Evolutionary conservation across 2,888 invertebrate species (phyloP).

Genomic region (Acrobasis repandana): DNA sequence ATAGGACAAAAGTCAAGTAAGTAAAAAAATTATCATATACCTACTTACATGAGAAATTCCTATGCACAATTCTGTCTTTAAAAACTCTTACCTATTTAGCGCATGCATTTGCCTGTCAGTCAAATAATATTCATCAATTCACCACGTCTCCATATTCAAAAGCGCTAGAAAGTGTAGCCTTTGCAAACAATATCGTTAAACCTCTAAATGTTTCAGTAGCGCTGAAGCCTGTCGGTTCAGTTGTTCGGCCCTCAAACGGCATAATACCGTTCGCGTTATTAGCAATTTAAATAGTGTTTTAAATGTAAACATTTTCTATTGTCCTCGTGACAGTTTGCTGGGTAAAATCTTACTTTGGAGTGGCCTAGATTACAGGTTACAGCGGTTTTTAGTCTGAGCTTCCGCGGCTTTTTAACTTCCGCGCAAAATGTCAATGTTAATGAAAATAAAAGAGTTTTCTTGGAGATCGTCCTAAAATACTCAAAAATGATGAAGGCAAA

Average conservation of each 20-base stretch:
- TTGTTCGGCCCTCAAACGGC: constrained; percentile 26
- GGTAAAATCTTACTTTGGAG: constrained; percentile 31
- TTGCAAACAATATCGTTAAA: neutral
- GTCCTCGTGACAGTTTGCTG: constrained; percentile 43
- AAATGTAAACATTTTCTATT: constrained; percentile 49
- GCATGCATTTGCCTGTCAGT: neutral
- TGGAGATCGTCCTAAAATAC: too few species aligned
- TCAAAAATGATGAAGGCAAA: too few species aligned
- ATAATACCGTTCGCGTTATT: constrained; percentile 38
- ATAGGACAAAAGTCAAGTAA: too few species aligned
- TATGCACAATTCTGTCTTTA: too few species aligned
- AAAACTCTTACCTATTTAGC: neutral
- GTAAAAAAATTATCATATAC: too few species aligned
- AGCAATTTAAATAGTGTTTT: constrained; percentile 51
- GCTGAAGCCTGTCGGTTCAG: constrained; percentile 28
- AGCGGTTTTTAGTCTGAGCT: constrained; percentile 1
- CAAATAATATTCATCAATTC: neutral
- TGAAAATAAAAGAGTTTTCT: too few species aligned
- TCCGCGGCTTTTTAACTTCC: too few species aligned
- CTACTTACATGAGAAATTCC: too few species aligned
- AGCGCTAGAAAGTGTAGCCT: constrained; percentile 9
- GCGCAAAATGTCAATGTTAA: too few species aligned
- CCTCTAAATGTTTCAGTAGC: neutral
- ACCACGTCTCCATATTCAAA: neutral
- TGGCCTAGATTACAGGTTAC: neutral